Evolutionary conservation across 2,888 invertebrate species (phyloP).

Genomic region (Linnaemya vulpina): DNA sequence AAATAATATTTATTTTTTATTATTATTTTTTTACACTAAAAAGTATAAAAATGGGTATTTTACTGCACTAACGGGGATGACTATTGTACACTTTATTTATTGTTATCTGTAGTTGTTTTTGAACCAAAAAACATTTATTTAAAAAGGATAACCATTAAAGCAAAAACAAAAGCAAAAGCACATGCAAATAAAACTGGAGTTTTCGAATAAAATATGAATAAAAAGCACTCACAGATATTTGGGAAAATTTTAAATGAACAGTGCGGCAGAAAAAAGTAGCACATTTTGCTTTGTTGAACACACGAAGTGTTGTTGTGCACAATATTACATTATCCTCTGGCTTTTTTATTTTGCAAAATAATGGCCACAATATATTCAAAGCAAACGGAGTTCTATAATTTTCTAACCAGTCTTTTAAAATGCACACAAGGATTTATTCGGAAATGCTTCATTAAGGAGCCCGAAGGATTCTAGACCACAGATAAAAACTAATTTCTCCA

Average conservation of each 20-base stretch:
- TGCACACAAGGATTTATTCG: not conserved
- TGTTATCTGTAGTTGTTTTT: constrained; percentile 1
- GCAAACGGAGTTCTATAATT: not conserved
- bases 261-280: not conserved
- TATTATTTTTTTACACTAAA: not conserved
- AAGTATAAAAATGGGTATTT: not conserved
- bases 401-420: not conserved
- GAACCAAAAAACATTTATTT: not conserved
- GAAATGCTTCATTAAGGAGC: not conserved
- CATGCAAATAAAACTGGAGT: not conserved
- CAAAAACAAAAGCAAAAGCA: no score
- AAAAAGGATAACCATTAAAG: not conserved
- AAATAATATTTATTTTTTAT: not conserved
- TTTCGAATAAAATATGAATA: not conserved
- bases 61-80: not conserved
- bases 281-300: not conserved
- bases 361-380: no score
- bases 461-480: not conserved
- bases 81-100: not conserved
- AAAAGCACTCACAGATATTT: not conserved
- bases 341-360: no score
- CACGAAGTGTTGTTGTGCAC: not conserved
- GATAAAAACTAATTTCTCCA: not conserved
- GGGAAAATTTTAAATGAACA: not conserved
- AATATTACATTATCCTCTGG: not conserved